phyloP scores from a whole-genome alignment of 2,113 vertebrate species.

The Hippolais icterina region DNA sequence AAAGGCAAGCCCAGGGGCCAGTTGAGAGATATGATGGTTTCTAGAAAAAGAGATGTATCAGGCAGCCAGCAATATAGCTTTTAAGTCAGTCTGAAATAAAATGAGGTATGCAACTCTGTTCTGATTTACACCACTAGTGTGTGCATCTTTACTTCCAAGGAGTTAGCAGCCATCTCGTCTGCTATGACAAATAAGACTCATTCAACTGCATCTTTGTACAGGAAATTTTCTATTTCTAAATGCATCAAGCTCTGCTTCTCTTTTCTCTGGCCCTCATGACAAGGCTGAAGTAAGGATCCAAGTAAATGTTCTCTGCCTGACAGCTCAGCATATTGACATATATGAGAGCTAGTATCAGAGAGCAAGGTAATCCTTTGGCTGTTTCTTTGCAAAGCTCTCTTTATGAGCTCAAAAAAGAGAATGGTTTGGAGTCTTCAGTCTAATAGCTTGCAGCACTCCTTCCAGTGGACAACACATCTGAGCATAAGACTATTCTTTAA shows the following conservation, averaged over 20 bases:
- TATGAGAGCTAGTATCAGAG: not conserved
- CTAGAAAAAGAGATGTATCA: not conserved
- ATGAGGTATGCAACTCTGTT: not conserved
- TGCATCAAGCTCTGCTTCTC: not conserved
- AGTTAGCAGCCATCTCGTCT: not conserved
- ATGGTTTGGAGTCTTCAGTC: not conserved
- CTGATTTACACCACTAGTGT: not conserved
- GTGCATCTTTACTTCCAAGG: not conserved
- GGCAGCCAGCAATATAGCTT: not conserved
- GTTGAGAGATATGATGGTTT: not conserved
- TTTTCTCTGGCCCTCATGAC: not conserved
- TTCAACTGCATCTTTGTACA: not conserved
- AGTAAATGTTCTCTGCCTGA: not conserved
- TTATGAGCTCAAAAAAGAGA: not conserved
- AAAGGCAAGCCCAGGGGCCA: not conserved
- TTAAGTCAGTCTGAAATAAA: not conserved
- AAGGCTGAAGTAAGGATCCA: not conserved
- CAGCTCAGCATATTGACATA: not conserved
- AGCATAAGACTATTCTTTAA: not conserved
- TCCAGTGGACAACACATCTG: not conserved
- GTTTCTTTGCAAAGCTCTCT: not conserved
- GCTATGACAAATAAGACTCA: not conserved
- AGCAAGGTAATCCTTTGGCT: not conserved
- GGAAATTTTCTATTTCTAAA: not conserved
- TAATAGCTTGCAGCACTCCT: not conserved